Evolutionary conservation across 2,888 invertebrate genomes (phyloP).

Genomic region (Therioaphis trifolii): DNA sequence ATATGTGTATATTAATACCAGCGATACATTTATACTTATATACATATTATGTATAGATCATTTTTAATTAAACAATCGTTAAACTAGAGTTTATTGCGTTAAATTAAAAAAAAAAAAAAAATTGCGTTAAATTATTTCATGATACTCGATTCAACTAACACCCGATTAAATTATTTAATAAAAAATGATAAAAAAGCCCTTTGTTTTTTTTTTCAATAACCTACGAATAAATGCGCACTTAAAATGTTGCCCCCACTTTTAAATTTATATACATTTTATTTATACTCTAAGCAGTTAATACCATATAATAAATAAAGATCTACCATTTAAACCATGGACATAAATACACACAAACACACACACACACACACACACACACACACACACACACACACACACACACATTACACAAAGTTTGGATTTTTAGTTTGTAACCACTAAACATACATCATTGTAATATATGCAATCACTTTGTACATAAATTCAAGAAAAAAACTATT

Average conservation of each 20-base stretch:
- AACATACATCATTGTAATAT: conserved; percentile 29
- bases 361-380: neutral
- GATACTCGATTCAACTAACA: conserved; percentile 11
- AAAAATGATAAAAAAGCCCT: neutral
- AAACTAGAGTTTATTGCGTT: neutral
- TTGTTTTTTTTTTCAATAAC: conserved; percentile 28
- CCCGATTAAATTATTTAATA: conserved; percentile 35
- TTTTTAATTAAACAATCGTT: conserved; percentile 44
- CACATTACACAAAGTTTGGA: conserved; percentile 4
- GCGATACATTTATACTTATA: neutral
- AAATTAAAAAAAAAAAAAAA: too few species aligned
- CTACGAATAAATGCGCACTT: conserved; percentile 15
- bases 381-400: neutral
- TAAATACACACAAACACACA: neutral
- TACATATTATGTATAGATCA: neutral
- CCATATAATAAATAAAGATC: conserved; percentile 55
- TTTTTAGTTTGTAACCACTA: conserved; percentile 4
- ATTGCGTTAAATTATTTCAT: conserved; percentile 18
- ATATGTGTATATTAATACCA: neutral
- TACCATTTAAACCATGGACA: conserved; percentile 31
- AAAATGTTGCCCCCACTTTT: conserved; percentile 11
- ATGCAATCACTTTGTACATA: neutral
- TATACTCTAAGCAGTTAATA: conserved; percentile 52
- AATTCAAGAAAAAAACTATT: neutral
- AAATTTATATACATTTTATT: conserved; percentile 49